A percentile compares a stretch with the other conserved stretches of the same genome.
These are phyloP conservation scores for Lithophane socia DNA, from an alignment of 2,888 invertebrate species.

Conservation along the genomic window DNA sequence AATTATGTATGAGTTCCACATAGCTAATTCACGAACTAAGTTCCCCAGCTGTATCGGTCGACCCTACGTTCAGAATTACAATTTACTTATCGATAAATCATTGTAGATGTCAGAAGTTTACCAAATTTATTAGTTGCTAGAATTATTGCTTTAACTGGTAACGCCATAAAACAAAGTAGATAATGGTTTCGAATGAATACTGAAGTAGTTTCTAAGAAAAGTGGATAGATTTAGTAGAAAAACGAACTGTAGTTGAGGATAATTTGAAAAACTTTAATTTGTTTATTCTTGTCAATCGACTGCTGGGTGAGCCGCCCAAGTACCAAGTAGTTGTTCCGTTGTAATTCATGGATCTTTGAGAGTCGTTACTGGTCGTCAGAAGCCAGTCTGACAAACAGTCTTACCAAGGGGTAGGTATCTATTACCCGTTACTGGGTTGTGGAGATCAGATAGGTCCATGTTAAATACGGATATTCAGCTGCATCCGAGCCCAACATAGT, in stretches of 20 bases:
- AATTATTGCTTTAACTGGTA: slow-evolving; percentile 16
- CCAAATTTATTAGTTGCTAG: slow-evolving; percentile 39
- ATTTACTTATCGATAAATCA: slow-evolving; percentile 53
- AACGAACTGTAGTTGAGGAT: background rate
- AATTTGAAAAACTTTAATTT: background rate
- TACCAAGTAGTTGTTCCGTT: too few relatives aligned
- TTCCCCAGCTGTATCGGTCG: slow-evolving; percentile 9
- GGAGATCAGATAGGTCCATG: too few relatives aligned
- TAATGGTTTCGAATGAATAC: slow-evolving; percentile 11
- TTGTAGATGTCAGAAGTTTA: slow-evolving; percentile 45
- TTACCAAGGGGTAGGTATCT: too few relatives aligned
- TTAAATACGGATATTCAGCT: too few relatives aligned
- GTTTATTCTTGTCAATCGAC: background rate
- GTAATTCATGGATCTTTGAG: too few relatives aligned
- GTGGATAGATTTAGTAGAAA: background rate
- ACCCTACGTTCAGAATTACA: slow-evolving; percentile 48
- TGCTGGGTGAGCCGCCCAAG: background rate
- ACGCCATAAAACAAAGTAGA: background rate
- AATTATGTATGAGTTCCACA: slow-evolving; percentile 42
- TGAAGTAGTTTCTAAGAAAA: background rate
- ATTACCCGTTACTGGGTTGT: too few relatives aligned
- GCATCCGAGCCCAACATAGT: too few relatives aligned
- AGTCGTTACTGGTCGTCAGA: too few relatives aligned
- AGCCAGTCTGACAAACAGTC: too few relatives aligned
- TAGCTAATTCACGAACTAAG: slow-evolving; percentile 23